Conservation (phyloP, 2,797 vertebrate genomes). For the Rhadinocentrus ornatus region DNA sequence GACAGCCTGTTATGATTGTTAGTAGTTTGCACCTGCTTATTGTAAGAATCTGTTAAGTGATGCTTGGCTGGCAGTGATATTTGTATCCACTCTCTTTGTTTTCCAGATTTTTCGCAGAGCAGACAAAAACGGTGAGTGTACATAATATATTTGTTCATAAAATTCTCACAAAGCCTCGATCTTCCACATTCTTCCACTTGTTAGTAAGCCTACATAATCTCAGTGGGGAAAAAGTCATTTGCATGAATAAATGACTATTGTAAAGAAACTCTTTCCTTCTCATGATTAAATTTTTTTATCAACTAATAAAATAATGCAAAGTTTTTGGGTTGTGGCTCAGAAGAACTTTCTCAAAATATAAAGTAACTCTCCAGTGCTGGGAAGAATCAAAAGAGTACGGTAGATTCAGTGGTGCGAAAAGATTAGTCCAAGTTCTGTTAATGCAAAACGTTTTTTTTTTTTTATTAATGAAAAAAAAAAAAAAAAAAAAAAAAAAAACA, state of each 20-base stretch:
- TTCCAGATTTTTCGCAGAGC: constrained; percentile 96
- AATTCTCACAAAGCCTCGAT: constrained; percentile 36
- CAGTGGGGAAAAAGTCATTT: constrained; percentile 33
- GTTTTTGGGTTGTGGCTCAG: constrained; percentile 36
- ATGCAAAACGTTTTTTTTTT: constrained; percentile 3
- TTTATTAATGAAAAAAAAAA: background rate
- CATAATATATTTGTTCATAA: constrained; percentile 14
- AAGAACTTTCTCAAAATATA: constrained; percentile 33
- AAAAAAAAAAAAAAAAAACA: too few relatives aligned
- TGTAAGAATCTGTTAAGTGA: constrained; percentile 16
- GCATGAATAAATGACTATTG: constrained; percentile 36
- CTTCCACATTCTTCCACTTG: constrained; percentile 14
- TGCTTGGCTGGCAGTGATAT: constrained; percentile 18
- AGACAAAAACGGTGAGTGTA: constrained; percentile 95
- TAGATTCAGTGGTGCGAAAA: constrained; percentile 29
- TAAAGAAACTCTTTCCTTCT: constrained; percentile 34
- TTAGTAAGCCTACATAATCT: constrained; percentile 30
- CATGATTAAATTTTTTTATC: constrained; percentile 34
- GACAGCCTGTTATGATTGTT: constrained; percentile 10
- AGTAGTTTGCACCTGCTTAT: constrained; percentile 16
- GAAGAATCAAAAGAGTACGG: too few relatives aligned
- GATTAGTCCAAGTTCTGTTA: constrained; percentile 36
- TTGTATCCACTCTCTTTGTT: background rate
- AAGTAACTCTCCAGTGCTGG: constrained; percentile 26
- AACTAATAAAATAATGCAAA: constrained; percentile 58